These are phyloP conservation scores for Rhinogobio ventralis DNA, from an alignment of 2,797 vertebrate species.

Conservation along the genomic window DNA sequence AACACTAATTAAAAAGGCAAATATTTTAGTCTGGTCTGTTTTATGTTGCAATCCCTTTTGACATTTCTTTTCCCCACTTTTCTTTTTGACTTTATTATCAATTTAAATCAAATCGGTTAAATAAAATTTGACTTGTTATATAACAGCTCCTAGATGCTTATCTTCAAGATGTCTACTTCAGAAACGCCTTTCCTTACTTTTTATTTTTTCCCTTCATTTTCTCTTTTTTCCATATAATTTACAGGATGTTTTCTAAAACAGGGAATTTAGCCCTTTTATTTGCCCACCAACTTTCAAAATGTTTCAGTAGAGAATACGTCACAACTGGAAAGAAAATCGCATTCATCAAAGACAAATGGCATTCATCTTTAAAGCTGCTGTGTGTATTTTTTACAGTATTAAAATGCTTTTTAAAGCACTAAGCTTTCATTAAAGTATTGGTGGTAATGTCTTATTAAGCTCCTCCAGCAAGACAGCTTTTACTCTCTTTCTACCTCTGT, in stretches of 20 bases:
- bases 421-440: not conserved
- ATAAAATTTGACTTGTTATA: not conserved
- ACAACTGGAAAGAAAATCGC: not conserved
- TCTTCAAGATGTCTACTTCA: constrained; percentile 20
- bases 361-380: not conserved
- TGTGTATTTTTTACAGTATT: not conserved
- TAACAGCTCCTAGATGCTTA: constrained; percentile 3
- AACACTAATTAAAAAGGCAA: not conserved
- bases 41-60: not conserved
- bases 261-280: not conserved
- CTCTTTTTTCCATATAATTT: not conserved
- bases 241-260: constrained; percentile 26
- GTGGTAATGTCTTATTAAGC: constrained; percentile 2
- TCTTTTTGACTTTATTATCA: not conserved
- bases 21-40: not conserved
- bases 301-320: not conserved
- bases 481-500: not conserved
- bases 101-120: not conserved
- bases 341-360: not conserved
- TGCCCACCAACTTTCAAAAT: not conserved
- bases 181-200: constrained; percentile 31
- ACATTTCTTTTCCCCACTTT: not conserved
- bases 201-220: not conserved
- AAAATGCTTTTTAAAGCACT: not conserved
- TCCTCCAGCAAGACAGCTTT: not conserved